Percentiles rank a stretch among this genome's conserved stretches.
Conservation (phyloP, 2,888 invertebrate species). For the Melieria omissa region DNA sequence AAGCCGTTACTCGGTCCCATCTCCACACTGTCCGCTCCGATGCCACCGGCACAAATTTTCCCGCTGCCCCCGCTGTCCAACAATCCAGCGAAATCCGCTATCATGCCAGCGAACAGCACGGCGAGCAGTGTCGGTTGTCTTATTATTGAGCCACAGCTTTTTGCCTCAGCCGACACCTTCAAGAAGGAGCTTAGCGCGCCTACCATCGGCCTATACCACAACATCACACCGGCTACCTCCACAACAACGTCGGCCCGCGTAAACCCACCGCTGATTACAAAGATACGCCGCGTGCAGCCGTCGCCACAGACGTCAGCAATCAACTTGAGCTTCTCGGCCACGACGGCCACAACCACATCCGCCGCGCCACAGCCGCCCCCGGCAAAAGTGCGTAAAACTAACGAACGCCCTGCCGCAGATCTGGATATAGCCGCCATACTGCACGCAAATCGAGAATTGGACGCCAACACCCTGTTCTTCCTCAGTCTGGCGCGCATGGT, state of each 20-base stretch:
- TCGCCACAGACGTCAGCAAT: slow-evolving; percentile 61
- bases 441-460: slow-evolving; percentile 64
- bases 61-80: slow-evolving; percentile 52
- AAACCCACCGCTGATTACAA: slow-evolving; percentile 52
- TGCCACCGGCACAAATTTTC: slow-evolving; percentile 53
- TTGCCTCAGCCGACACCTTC: slow-evolving; percentile 60
- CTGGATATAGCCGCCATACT: slow-evolving; percentile 60
- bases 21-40: slow-evolving; percentile 46
- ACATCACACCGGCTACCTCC: slow-evolving; percentile 42
- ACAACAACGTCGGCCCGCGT: slow-evolving; percentile 39
- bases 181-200: slow-evolving; percentile 59
- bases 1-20: slow-evolving; percentile 41
- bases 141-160: slow-evolving; percentile 59
- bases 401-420: slow-evolving; percentile 52
- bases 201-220: slow-evolving; percentile 57
- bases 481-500: slow-evolving; percentile 64
- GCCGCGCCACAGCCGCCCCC: slow-evolving; percentile 29
- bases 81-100: slow-evolving; percentile 51
- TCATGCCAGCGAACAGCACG: slow-evolving; percentile 53
- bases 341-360: slow-evolving; percentile 3
- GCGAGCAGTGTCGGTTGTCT: slow-evolving; percentile 58
- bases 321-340: slow-evolving; percentile 56
- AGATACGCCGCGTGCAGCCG: slow-evolving; percentile 59
- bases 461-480: slow-evolving; percentile 64
- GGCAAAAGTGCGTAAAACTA: slow-evolving; percentile 39